Base-by-base conservation (phyloP, 2,797 vertebrate genomes). In the Chaunax sp. region DNA sequence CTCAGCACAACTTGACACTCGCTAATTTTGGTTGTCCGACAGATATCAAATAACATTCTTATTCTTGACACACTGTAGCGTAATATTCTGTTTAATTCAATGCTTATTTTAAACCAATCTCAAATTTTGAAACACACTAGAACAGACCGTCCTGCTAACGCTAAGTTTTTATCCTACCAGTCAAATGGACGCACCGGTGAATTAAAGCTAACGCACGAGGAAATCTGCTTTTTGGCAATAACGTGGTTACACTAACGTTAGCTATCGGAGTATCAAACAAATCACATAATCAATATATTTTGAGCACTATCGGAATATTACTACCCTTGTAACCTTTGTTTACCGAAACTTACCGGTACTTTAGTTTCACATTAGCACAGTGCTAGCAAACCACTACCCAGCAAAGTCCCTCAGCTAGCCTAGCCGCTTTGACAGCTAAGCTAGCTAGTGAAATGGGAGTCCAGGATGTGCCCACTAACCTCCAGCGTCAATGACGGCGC, bases 401-500 rank as follows among this genome's bases (percentile, higher is more conserved):
- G 12, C 40, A 20, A 11, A 16, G 9, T 16, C 19, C 33, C 23
- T 64, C 5, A 12, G 23, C 50, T 70, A 75, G 53, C 43, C 38
- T 58, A 70, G 35, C 64, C 40, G 1, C 45, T 58, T 71, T 66
- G 64, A 77, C 49, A 52, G 25, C 58, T 43, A 53, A 50, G 75
- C 71, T 82, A 78, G 40, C 74, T 51, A 35, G 38, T 56, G 77
- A 86, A 90, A 91, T 86, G 88, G 81, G 72, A 84, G 77, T 41
- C 63, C 10, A 73, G 80, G 65, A 78, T 72, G 71, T 72, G 58
- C 65, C 26, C 26, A 73, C 92, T 75, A 56, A 92, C 87, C 87
- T 92, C 82, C 84, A 82, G 87, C 87, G 86, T 92, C 89, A 88
- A 80, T 80, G 87, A 89, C 86, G 79, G 61, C 87, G 76, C 78